Base-by-base conservation (phyloP, 2,888 invertebrate genomes). In the Chesias legatella region DNA sequence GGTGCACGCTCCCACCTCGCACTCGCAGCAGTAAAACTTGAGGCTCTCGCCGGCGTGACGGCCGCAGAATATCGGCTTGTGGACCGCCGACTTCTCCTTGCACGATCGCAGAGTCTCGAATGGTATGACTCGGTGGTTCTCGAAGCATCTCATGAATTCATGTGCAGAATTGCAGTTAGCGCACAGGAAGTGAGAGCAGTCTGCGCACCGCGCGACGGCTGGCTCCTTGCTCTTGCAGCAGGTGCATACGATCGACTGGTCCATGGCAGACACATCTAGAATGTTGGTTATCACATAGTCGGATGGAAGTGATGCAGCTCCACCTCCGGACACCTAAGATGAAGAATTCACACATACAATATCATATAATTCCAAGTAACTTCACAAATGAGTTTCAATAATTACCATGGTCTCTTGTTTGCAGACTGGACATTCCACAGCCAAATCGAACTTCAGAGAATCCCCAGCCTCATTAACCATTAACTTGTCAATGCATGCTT, bases 121-220 rank as follows among this genome's bases (percentile, higher is more conserved):
- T 27, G 94, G 93, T 35, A 97, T 93, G 24, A 97, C 97, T 77
- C 94, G 91, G 77, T 98, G 98, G 65, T 95, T 96, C 79, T 98
- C 98, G 75, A 98, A 98, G 86, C 98, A 97, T 56, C 97, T 92
- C 98, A 98, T 98, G 71, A 95, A 97, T 78, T 96, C 95, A 79
- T 98, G 98, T 43, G 98, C 98, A 25, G 96, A 95, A 66, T 97
- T 96, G 88, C 98, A 98, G 73, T 96, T 95, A 49, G 94, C 92
- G 83, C 98, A 98, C 33, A 98, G 89, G 74, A 97, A 95, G 79
- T 96, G 96, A 67, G 96, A 95, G 84, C 98, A 98, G 75, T 98
- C 97, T 60, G 94, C 94, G 85, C 98, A 98, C 47, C 97, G 92
- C 7, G 98, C 97, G 33, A 97, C 94, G 8, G 98, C 98, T 63